phyloP scores from a whole-genome alignment of 2,888 invertebrate genomes.

The Cerastis leucographa region DNA sequence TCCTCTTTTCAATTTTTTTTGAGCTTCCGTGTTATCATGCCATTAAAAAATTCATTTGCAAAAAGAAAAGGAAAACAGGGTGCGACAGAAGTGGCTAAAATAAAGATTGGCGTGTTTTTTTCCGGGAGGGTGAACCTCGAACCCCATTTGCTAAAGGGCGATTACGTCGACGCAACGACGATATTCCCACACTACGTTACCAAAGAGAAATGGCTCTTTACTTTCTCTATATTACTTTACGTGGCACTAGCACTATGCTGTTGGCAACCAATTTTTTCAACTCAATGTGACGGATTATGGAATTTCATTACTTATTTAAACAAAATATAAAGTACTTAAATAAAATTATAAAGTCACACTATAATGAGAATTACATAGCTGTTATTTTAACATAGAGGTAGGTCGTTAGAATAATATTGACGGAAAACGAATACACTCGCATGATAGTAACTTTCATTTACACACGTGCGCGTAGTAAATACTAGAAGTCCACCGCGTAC shows the following conservation, averaged over 20 bases:
- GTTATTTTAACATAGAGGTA: conserved; percentile 28
- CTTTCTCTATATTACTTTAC: conserved; percentile 62
- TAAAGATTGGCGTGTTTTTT: conserved; percentile 38
- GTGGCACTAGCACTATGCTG: conserved; percentile 30
- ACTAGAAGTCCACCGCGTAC: conserved; percentile 26
- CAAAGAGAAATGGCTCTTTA: conserved; percentile 53
- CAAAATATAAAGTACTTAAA: neutral
- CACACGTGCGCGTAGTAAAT: conserved; percentile 39
- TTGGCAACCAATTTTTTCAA: conserved; percentile 25
- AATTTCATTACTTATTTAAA: neutral
- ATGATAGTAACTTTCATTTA: conserved; percentile 45
- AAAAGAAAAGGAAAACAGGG: too few species aligned
- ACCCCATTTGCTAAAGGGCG: conserved; percentile 58
- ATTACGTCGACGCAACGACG: conserved; percentile 49
- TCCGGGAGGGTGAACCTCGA: conserved; percentile 46
- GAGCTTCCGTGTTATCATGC: too few species aligned
- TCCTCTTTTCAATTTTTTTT: too few species aligned
- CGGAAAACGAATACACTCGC: conserved; percentile 44
- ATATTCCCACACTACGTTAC: conserved; percentile 64
- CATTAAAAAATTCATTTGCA: too few species aligned
- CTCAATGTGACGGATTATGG: neutral
- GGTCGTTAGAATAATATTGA: conserved; percentile 47
- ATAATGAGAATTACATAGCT: neutral
- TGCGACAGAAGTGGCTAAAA: conserved; percentile 18
- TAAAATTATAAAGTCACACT: neutral